Evolutionary conservation across 2,797 vertebrate genomes (phyloP).

Genomic region (Epinephelus coioides): DNA sequence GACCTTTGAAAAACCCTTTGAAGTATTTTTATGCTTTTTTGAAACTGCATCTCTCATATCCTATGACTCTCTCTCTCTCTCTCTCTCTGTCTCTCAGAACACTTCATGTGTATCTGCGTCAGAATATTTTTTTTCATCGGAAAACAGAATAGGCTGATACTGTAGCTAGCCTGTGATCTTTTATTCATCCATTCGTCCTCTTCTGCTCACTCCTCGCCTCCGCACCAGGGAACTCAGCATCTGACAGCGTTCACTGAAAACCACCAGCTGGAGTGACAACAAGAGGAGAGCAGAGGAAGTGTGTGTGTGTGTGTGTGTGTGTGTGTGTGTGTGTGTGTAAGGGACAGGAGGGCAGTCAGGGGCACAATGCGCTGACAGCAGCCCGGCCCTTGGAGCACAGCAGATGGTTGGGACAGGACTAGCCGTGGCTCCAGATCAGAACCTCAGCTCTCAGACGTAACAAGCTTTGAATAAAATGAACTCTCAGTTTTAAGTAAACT

Average conservation of each 20-base stretch:
- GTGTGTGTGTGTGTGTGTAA: conserved; percentile 23
- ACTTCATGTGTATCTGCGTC: conserved; percentile 57
- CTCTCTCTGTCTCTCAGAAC: neutral
- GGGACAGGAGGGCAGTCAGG: conserved; percentile 59
- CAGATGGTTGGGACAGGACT: conserved; percentile 77
- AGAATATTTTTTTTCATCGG: conserved; percentile 21
- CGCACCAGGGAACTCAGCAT: conserved; percentile 64
- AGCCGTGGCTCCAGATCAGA: conserved; percentile 59
- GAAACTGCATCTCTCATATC: conserved; percentile 6
- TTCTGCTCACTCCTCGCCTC: conserved; percentile 70
- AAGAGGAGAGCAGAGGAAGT: conserved; percentile 48
- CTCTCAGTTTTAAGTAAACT: conserved; percentile 45
- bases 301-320: conserved; percentile 27
- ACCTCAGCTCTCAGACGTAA: conserved; percentile 54
- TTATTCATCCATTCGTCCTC: conserved; percentile 75
- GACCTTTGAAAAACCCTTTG: conserved; percentile 37
- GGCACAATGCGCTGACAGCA: conserved; percentile 76
- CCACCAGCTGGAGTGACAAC: conserved; percentile 81
- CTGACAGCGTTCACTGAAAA: conserved; percentile 71
- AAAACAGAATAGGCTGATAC: conserved; percentile 59
- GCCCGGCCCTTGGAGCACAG: conserved; percentile 61
- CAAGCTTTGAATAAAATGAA: conserved; percentile 38
- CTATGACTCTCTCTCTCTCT: neutral
- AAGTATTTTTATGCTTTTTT: conserved; percentile 27
- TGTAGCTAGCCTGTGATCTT: conserved; percentile 76